Base-by-base conservation (phyloP, 2,888 invertebrate genomes). In the Heterodera filipjevi region DNA sequence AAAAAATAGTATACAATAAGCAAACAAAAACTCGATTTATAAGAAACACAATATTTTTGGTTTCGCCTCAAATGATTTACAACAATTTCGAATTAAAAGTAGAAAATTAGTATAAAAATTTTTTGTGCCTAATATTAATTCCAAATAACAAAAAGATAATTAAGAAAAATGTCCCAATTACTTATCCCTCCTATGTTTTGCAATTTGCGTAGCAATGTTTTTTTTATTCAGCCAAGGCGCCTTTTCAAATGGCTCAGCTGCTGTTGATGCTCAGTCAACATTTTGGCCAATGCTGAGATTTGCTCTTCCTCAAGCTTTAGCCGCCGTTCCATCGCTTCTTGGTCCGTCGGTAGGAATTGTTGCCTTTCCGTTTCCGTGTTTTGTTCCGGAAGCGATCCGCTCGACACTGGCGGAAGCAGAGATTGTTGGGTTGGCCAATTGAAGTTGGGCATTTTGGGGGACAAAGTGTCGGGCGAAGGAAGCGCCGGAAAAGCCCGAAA, bases 181-280 rank as follows among this genome's bases (percentile, higher is more conserved):
- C 8, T 19, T 16, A 14, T 49, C 3, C 14, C 16, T 49, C 49
- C 49, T 49, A 49, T 49, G 10, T 49, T 49, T 14, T 3, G 49
- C 44, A 44, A 10, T 16, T 49, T 49, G 14, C 16, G 16, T 19
- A 49, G 3, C 3, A 49, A 49, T 19, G 12, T 19, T 14, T 3
- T 3, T 3, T 19, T 19, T 49, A 3, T 10, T 59, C 27, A 59
- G 59, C 59, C 59, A 27, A 59, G n/a, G 27, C 59, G n/a, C 3
- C 22, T 19, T 12, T 12, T 59, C 59, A 59, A 6, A 27, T 59
- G n/a, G 10, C 22, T 59, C 27, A 59, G 12, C n/a, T 59, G 59
- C 27, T 59, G 59, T 59, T 59, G 59, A n/a, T 59, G 59, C 22
- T 59, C 59, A n/a, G 27, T 59, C 59, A 59, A 59, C 27, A 59